Percentiles rank a stretch among this genome's conserved stretches.
These are phyloP conservation scores for Microcebus murinus DNA, from an alignment of 2,113 vertebrate genomes.

Conservation along the genomic window DNA sequence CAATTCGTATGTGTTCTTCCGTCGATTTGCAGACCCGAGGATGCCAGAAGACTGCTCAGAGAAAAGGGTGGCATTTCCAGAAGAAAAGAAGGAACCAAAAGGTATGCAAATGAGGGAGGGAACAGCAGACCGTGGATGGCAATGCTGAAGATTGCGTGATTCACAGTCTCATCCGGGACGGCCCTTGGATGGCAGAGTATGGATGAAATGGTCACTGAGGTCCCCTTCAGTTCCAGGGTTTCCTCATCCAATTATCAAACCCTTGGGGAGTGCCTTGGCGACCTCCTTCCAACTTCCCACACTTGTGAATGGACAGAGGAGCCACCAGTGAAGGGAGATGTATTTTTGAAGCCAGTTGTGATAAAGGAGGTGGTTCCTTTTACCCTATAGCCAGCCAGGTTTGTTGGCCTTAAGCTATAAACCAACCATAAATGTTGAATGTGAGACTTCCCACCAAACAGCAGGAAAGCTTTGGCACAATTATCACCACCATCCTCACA, in stretches of 20 bases:
- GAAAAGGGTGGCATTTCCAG: neutral
- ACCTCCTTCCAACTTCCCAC: neutral
- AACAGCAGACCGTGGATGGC: neutral
- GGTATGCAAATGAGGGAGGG: neutral
- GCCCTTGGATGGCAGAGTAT: too few species aligned
- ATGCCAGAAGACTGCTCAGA: neutral
- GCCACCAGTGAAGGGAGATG: slow-evolving; percentile 59
- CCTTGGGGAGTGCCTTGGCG: neutral
- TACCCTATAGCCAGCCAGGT: neutral
- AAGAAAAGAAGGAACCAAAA: neutral
- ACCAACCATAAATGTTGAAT: neutral
- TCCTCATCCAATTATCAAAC: neutral
- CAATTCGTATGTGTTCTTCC: neutral
- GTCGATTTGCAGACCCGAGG: neutral
- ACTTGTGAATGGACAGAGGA: neutral
- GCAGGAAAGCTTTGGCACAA: neutral
- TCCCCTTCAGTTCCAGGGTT: neutral
- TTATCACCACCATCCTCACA: neutral
- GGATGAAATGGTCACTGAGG: neutral
- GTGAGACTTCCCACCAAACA: neutral
- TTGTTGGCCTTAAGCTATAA: neutral
- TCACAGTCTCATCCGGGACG: neutral
- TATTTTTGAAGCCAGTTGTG: neutral
- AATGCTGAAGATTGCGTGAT: neutral
- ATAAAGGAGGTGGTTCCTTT: neutral